A percentile compares a stretch with the other conserved stretches of the same genome.
These are phyloP conservation scores for Sarcophaga peregrina DNA, from an alignment of 1,140 invertebrate species.

Conservation along the genomic window DNA sequence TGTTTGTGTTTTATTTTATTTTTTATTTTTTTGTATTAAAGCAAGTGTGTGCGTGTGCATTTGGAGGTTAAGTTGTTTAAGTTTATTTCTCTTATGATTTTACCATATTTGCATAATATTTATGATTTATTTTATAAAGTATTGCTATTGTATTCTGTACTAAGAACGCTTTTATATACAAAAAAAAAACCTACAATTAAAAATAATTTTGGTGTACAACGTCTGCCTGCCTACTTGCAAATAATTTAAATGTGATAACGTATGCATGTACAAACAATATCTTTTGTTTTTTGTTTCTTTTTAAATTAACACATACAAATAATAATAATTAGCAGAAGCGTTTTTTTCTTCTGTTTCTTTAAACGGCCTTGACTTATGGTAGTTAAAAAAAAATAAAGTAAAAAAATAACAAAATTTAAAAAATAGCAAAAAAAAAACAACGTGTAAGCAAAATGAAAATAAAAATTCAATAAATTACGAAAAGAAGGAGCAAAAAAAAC, in stretches of 20 bases:
- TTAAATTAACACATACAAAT: too few species aligned
- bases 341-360: background rate
- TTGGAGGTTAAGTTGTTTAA: slow-evolving; percentile 5
- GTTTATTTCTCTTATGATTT: background rate
- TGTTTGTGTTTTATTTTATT: background rate
- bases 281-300: too few species aligned
- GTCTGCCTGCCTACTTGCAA: background rate
- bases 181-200: background rate
- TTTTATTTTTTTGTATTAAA: too few species aligned
- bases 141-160: background rate
- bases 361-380: background rate
- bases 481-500: background rate
- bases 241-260: background rate
- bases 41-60: too few species aligned
- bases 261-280: too few species aligned
- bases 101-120: background rate
- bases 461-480: background rate
- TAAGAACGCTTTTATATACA: background rate
- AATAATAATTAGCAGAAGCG: too few species aligned
- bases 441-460: background rate
- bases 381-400: background rate
- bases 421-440: background rate
- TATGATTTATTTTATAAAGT: background rate
- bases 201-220: background rate
- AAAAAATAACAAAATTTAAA: background rate